These are phyloP conservation scores for Tachuris rubrigastra DNA, from an alignment of 2,113 vertebrate species.

Conservation along the genomic window DNA sequence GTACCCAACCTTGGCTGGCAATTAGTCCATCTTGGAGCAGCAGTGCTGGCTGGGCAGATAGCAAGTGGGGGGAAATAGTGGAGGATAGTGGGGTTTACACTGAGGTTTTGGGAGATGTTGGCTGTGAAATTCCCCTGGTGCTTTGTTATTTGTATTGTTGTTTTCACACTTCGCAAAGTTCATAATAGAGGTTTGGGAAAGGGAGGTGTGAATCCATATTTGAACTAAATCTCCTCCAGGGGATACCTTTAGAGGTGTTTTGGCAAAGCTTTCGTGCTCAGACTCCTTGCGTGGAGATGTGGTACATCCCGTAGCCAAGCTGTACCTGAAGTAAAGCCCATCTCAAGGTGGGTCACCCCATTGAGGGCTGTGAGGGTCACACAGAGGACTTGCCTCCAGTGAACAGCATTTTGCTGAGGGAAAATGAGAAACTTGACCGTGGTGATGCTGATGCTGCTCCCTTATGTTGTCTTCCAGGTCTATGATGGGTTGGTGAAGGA, in stretches of 20 bases:
- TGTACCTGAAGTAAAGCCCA: background rate
- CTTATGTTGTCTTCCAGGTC: conserved; percentile 41
- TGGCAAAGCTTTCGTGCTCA: background rate
- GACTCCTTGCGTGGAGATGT: fast-evolving
- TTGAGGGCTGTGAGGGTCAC: background rate
- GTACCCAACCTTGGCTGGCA: background rate
- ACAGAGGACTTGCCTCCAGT: background rate
- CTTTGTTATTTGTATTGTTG: background rate
- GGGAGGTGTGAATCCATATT: background rate
- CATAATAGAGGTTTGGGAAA: background rate
- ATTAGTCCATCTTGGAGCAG: background rate
- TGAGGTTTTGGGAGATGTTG: background rate
- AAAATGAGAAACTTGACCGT: background rate
- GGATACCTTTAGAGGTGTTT: background rate
- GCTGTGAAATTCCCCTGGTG: background rate
- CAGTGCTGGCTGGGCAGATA: background rate
- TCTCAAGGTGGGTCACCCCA: fast-evolving
- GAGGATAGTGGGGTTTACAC: background rate
- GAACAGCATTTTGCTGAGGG: background rate
- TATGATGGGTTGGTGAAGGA: background rate
- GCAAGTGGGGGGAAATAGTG: fast-evolving
- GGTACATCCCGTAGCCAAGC: fast-evolving
- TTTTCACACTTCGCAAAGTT: fast-evolving
- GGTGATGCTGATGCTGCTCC: background rate
- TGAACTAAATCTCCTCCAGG: background rate